Percentiles rank a stretch among this genome's conserved stretches.
These are phyloP conservation scores for Diachrysia chrysitis DNA, from an alignment of 2,888 invertebrate genomes.

Conservation along the genomic window DNA sequence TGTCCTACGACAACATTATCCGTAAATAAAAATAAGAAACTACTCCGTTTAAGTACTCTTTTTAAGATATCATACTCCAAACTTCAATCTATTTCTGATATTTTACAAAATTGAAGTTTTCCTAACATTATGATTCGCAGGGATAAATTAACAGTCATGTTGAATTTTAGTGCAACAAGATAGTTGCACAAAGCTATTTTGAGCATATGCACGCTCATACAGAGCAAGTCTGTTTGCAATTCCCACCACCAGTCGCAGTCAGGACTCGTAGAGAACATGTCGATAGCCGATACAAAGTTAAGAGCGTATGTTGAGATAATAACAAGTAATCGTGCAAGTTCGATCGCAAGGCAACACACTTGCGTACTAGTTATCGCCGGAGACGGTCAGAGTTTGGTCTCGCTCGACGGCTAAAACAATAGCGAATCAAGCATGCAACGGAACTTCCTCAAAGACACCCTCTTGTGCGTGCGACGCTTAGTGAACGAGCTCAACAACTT, in stretches of 20 bases:
- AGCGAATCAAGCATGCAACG: slow-evolving; percentile 87
- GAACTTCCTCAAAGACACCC: slow-evolving; percentile 86
- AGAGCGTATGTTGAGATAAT: slow-evolving; percentile 80
- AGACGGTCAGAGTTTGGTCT: slow-evolving; percentile 82
- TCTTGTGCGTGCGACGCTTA: slow-evolving; percentile 86
- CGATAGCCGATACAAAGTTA: slow-evolving; percentile 79
- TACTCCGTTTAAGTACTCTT: slow-evolving; percentile 23
- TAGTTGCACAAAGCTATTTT: slow-evolving; percentile 61
- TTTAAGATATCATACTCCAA: slow-evolving; percentile 11
- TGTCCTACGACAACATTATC: slow-evolving; percentile 47
- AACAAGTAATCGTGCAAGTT: slow-evolving; percentile 82
- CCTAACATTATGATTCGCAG: not conserved
- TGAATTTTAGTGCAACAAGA: slow-evolving; percentile 56
- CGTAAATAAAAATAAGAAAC: slow-evolving; percentile 47
- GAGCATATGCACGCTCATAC: slow-evolving; percentile 61
- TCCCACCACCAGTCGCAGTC: slow-evolving; percentile 67
- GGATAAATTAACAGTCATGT: slow-evolving; percentile 48
- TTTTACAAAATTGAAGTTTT: slow-evolving; percentile 10
- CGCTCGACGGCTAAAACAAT: slow-evolving; percentile 83
- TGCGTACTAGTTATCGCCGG: slow-evolving; percentile 74
- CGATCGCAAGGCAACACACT: slow-evolving; percentile 76
- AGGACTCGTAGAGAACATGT: slow-evolving; percentile 68
- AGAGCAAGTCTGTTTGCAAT: slow-evolving; percentile 65
- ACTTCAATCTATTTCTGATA: not conserved
- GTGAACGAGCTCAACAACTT: slow-evolving; percentile 81